A percentile compares a stretch with the other conserved stretches of the same genome.
Conservation (phyloP, 2,888 invertebrate species). For the Drosophila ustulata region DNA sequence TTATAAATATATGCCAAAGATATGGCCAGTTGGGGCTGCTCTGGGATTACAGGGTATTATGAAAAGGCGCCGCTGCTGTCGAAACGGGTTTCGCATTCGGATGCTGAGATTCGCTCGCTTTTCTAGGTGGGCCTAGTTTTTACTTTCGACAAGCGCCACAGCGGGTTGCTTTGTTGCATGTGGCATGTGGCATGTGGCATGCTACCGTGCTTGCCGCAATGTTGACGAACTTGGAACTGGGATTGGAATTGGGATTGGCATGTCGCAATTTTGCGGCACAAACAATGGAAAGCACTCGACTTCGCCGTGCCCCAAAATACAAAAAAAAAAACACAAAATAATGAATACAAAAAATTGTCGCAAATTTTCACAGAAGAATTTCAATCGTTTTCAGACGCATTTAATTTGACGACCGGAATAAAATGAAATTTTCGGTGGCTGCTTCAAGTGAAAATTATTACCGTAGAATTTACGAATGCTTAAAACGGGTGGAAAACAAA, state of each 20-base stretch:
- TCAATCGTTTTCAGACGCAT: no score
- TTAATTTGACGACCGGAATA: no score
- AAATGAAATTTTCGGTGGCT: no score
- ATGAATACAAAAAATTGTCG: background rate
- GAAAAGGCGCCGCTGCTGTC: conserved; percentile 28
- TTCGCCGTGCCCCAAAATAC: background rate
- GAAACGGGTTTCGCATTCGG: conserved; percentile 31
- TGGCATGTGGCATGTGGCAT: conserved; percentile 11
- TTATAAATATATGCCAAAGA: no score
- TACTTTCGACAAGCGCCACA: conserved; percentile 47
- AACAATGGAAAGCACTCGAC: conserved; percentile 3
- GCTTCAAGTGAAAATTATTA: no score
- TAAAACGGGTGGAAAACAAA: no score
- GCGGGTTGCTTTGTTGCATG: conserved; percentile 7
- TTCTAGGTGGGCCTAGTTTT: conserved; percentile 41
- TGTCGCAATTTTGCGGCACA: conserved; percentile 1
- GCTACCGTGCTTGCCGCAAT: conserved; percentile 3
- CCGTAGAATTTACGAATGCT: no score
- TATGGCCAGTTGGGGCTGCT: background rate
- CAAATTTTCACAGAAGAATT: background rate
- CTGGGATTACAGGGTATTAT: conserved; percentile 19
- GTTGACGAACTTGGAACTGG: conserved; percentile 9
- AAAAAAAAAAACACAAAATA: background rate
- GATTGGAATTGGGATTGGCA: background rate
- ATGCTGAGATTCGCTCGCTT: conserved; percentile 19